Percentiles rank a stretch among this genome's conserved stretches.
phyloP scores from a whole-genome alignment of 2,797 vertebrate genomes.

The Rhabdomys pumilio region DNA sequence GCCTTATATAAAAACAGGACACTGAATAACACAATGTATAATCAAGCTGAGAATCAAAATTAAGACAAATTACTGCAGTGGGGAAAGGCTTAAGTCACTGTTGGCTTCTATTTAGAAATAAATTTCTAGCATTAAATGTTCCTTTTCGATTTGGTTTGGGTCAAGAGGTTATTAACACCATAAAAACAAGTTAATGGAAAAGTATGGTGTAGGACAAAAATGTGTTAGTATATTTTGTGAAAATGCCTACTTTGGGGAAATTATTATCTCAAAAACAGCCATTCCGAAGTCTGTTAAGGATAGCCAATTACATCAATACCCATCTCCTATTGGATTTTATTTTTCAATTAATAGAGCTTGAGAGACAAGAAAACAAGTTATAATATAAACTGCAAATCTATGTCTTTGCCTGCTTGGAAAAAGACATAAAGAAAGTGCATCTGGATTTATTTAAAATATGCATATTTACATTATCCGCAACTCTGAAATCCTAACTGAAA shows the following conservation, averaged over 20 bases:
- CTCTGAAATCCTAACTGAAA: conserved; percentile 47
- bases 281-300: conserved; percentile 86
- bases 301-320: conserved; percentile 87
- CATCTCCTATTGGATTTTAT: conserved; percentile 84
- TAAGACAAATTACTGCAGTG: conserved; percentile 63
- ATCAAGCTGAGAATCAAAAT: conserved; percentile 66
- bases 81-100: conserved; percentile 37
- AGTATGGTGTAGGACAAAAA: conserved; percentile 83
- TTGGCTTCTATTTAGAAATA: conserved; percentile 66
- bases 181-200: conserved; percentile 82
- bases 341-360: conserved; percentile 87
- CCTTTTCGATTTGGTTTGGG: conserved; percentile 74
- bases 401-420: conserved; percentile 68
- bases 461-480: background rate
- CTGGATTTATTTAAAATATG: conserved; percentile 61
- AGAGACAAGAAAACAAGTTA: conserved; percentile 81
- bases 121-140: conserved; percentile 69
- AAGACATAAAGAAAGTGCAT: conserved; percentile 72
- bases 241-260: conserved; percentile 85
- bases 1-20: conserved; percentile 48
- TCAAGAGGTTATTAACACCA: conserved; percentile 76
- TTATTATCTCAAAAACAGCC: conserved; percentile 87
- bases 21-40: conserved; percentile 32
- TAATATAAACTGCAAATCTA: conserved; percentile 79
- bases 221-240: conserved; percentile 83